These are phyloP conservation scores for Pelusios castaneus DNA, from an alignment of 2,113 vertebrate genomes.

Conservation along the genomic window DNA sequence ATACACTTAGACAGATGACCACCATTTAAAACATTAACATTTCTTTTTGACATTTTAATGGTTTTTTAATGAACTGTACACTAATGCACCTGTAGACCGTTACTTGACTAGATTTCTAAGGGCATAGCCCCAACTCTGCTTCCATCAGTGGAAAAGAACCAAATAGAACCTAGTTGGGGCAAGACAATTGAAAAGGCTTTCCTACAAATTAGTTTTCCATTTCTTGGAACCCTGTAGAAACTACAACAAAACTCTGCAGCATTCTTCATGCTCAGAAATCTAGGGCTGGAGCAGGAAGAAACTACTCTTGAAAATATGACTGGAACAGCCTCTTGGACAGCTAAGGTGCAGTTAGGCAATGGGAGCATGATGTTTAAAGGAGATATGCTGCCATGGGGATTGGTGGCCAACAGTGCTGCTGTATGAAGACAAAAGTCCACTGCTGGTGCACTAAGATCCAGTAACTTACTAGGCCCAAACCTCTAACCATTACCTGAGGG, in stretches of 20 bases:
- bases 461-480: slow-evolving; percentile 54
- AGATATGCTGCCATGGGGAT: neutral
- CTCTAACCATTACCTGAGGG: neutral
- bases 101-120: neutral
- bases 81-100: neutral
- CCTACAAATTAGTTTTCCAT: neutral
- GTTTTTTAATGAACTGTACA: neutral
- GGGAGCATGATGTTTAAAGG: slow-evolving; percentile 29
- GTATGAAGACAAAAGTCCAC: slow-evolving; percentile 28
- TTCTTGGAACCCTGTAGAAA: neutral
- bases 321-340: slow-evolving; percentile 49
- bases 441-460: neutral
- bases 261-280: slow-evolving; percentile 52
- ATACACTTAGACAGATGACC: neutral
- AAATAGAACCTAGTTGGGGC: neutral
- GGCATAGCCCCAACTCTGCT: neutral
- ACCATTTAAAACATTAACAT: neutral
- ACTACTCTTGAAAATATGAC: slow-evolving; percentile 54
- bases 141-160: neutral
- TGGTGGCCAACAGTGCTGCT: neutral
- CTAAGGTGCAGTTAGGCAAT: slow-evolving; percentile 20
- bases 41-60: neutral
- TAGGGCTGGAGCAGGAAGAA: slow-evolving; percentile 53
- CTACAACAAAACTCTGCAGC: slow-evolving; percentile 9
- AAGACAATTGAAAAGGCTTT: neutral